phyloP scores from a whole-genome alignment of 1,140 invertebrate species.

The Formica selysi region DNA sequence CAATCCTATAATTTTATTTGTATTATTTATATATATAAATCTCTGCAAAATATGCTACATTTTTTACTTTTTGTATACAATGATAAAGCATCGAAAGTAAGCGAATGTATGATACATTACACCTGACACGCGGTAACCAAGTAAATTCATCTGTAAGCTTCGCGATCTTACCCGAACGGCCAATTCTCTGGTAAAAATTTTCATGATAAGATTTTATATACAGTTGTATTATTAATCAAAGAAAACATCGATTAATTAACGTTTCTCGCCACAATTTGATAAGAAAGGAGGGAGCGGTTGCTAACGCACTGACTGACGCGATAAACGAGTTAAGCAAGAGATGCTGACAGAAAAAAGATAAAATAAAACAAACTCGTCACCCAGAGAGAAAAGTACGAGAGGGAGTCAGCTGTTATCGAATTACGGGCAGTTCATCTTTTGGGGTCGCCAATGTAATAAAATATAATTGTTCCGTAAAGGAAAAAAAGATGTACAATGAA shows the following conservation, averaged over 20 bases:
- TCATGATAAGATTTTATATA: slow-evolving; percentile 30
- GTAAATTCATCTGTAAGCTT: slow-evolving; percentile 36
- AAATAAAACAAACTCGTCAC: slow-evolving; percentile 42
- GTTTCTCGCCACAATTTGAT: not conserved
- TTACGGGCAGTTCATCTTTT: slow-evolving; percentile 49
- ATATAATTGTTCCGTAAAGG: slow-evolving; percentile 39
- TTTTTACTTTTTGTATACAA: slow-evolving; percentile 21
- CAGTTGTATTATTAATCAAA: slow-evolving; percentile 24
- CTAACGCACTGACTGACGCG: slow-evolving; percentile 5
- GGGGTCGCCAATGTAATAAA: slow-evolving; percentile 21
- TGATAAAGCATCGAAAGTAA: slow-evolving; percentile 48
- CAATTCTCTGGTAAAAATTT: slow-evolving; percentile 22
- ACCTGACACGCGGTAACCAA: slow-evolving; percentile 14
- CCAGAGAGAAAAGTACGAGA: slow-evolving; percentile 9
- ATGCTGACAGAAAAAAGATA: slow-evolving; percentile 59
- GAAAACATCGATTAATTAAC: slow-evolving; percentile 64
- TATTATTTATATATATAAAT: not conserved
- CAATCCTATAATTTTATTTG: not conserved
- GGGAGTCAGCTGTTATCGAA: slow-evolving; percentile 28
- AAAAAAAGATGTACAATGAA: not conserved
- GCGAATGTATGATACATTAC: slow-evolving; percentile 26
- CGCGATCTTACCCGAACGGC: slow-evolving; percentile 21
- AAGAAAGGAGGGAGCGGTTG: not conserved
- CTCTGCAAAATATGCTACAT: slow-evolving; percentile 20
- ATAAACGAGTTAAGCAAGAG: slow-evolving; percentile 30